These are phyloP conservation scores for Aquatica leii DNA, from an alignment of 2,888 invertebrate species.

Conservation along the genomic window DNA sequence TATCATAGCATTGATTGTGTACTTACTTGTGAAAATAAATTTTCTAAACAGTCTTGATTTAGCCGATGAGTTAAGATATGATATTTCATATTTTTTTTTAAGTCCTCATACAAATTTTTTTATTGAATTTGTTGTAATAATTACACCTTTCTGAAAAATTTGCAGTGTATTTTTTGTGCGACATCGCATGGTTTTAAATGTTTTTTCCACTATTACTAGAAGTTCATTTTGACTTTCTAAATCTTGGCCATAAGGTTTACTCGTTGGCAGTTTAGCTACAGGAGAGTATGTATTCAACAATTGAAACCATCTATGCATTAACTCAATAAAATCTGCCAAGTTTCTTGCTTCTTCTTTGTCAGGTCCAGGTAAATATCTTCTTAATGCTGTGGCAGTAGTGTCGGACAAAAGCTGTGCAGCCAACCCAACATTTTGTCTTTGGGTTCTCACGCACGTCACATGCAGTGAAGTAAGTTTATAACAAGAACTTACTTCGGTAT, in stretches of 20 bases:
- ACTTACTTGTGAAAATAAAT: background rate
- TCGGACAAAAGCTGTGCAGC: no score
- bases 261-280: background rate
- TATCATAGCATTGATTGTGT: no score
- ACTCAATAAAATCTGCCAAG: no score
- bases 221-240: background rate
- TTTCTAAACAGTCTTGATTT: no score
- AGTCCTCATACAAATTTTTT: no score
- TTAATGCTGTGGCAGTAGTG: no score
- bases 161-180: no score
- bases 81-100: no score
- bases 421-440: no score
- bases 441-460: background rate
- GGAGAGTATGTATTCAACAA: background rate
- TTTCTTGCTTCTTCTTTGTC: background rate
- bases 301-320: background rate
- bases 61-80: background rate
- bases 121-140: background rate
- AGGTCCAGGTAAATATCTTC: background rate
- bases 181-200: background rate
- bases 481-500: background rate
- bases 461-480: no score
- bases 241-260: background rate
- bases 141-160: no score
- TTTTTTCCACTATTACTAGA: no score